These are phyloP conservation scores for Andinoacara biseriatus DNA, from an alignment of 2,113 vertebrate species.

Conservation along the genomic window DNA sequence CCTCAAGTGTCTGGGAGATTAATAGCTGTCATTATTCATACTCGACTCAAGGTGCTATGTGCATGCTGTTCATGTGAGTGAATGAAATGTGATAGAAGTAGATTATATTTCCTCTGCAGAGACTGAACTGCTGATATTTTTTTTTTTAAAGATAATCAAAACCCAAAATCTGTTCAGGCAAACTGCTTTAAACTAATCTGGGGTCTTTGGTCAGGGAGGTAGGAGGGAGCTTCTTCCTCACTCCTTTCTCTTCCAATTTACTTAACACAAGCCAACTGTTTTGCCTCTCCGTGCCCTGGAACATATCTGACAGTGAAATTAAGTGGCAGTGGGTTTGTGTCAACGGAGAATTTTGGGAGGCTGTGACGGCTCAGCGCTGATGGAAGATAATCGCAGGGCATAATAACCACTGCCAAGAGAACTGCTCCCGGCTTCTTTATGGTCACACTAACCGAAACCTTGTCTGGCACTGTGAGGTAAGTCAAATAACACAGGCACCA, in stretches of 20 bases:
- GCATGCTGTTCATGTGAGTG: neutral
- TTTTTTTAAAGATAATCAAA: slow-evolving; percentile 27
- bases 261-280: slow-evolving; percentile 17
- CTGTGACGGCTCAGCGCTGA: slow-evolving; percentile 47
- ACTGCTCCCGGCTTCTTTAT: slow-evolving; percentile 33
- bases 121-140: neutral
- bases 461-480: slow-evolving; percentile 18
- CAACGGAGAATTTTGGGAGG: slow-evolving; percentile 24
- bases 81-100: slow-evolving; percentile 4
- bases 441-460: slow-evolving; percentile 46
- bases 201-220: neutral
- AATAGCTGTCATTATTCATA: slow-evolving; percentile 50
- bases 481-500: neutral
- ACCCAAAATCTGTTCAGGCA: neutral
- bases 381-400: slow-evolving; percentile 61
- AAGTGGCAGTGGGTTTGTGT: slow-evolving; percentile 25
- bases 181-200: neutral
- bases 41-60: slow-evolving; percentile 22
- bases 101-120: slow-evolving; percentile 2
- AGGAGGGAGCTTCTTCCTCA: neutral
- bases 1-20: slow-evolving; percentile 44
- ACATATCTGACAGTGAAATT: slow-evolving; percentile 55
- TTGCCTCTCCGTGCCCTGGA: slow-evolving; percentile 1
- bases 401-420: slow-evolving; percentile 35
- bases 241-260: slow-evolving; percentile 41